Conservation (phyloP, 1,140 invertebrate species). For the Bombus fervidus region DNA sequence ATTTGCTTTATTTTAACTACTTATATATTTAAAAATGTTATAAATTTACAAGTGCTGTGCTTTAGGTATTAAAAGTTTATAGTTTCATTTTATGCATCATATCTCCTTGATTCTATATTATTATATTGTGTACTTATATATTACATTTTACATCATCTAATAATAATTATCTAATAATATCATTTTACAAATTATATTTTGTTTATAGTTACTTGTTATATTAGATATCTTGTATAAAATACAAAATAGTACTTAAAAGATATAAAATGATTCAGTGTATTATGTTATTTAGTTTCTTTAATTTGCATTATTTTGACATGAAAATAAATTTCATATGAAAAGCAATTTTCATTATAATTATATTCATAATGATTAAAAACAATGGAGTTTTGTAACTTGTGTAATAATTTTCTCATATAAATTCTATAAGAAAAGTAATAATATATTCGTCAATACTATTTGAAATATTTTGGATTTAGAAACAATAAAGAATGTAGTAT, state of each 20-base stretch:
- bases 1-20: slow-evolving; percentile 1
- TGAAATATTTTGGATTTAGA: slow-evolving; percentile 14
- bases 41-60: slow-evolving; percentile 7
- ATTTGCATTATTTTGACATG: not conserved
- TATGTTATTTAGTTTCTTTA: slow-evolving; percentile 11
- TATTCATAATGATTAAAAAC: not conserved
- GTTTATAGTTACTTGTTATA: slow-evolving; percentile 21
- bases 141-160: slow-evolving; percentile 12
- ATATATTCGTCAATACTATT: not conserved
- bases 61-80: slow-evolving; percentile 24
- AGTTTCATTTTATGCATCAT: slow-evolving; percentile 10
- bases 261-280: not conserved
- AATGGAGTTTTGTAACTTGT: not conserved
- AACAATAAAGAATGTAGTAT: slow-evolving; percentile 18
- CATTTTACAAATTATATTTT: slow-evolving; percentile 21
- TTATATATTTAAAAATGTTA: slow-evolving; percentile 8
- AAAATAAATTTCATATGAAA: not conserved
- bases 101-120: slow-evolving; percentile 2
- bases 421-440: slow-evolving; percentile 5
- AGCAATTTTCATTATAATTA: not conserved
- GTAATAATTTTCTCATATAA: not conserved
- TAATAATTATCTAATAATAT: not conserved
- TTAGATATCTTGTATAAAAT: slow-evolving; percentile 8
- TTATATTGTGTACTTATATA: slow-evolving; percentile 31
- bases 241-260: slow-evolving; percentile 26